Base-by-base conservation (phyloP, 1,140 invertebrate genomes). In the Metopolophium dirhodum region DNA sequence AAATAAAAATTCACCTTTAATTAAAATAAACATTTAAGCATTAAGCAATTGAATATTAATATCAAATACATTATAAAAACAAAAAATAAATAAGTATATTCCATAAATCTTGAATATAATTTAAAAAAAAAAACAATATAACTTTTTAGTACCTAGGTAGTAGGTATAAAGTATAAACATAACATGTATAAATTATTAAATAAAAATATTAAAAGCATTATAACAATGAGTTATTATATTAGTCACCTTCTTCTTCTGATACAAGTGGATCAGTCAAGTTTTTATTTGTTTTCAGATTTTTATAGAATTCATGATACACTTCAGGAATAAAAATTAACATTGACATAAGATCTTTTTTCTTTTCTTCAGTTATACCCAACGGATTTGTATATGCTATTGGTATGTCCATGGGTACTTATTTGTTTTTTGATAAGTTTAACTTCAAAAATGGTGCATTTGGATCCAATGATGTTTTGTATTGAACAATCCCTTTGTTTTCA, bases 71-170 rank as follows among this genome's bases (percentile, higher is more conserved):
- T n/a, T n/a, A n/a, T n/a, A n/a, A n/a, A n/a, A n/a, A n/a, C n/a
- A n/a, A n/a, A n/a, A n/a, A n/a, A n/a, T n/a, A n/a, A n/a, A n/a
- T n/a, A n/a, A n/a, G n/a, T n/a, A n/a, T n/a, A n/a, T n/a, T n/a
- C n/a, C n/a, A n/a, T n/a, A n/a, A n/a, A n/a, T n/a, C n/a, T n/a
- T n/a, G n/a, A n/a, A n/a, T n/a, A n/a, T n/a, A n/a, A n/a, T n/a
- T n/a, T n/a, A 77, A n/a, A 77, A n/a, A 77, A 77, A 77, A 77
- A 30, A 68, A 68, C 61, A 77, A n/a, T 77, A 35, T n/a, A 77
- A 77, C 68, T 77, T 77, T 68, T 30, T 68, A n/a, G 30, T 68
- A 68, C n/a, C n/a, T n/a, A n/a, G n/a, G n/a, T n/a, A n/a, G n/a
- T n/a, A n/a, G n/a, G n/a, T n/a, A n/a, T n/a, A n/a, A n/a, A 11